phyloP scores from a whole-genome alignment of 2,888 invertebrate genomes.

The Drosophila emarginata region DNA sequence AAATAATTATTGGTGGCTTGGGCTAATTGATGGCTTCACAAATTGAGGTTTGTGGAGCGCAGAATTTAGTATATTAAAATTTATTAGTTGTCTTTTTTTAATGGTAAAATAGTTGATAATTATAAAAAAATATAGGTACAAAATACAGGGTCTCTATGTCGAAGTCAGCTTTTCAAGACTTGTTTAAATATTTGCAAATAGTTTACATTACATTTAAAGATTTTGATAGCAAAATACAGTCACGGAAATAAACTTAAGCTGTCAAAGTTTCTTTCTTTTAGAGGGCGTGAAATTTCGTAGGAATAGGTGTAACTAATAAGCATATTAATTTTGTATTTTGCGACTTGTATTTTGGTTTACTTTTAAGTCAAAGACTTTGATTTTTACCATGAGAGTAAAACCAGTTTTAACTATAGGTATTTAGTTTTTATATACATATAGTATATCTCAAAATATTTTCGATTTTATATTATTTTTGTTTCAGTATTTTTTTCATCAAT shows the following conservation, averaged over 20 bases:
- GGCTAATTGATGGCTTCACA: conserved; percentile 51
- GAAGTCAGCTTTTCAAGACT: not conserved
- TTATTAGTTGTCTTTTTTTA: not conserved
- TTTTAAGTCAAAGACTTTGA: not conserved
- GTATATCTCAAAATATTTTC: too few relatives aligned
- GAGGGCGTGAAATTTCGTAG: not conserved
- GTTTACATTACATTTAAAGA: not conserved
- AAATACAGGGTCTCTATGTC: not conserved
- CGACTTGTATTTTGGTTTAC: too few relatives aligned
- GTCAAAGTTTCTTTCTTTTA: too few relatives aligned
- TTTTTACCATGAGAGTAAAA: not conserved
- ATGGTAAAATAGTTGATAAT: not conserved
- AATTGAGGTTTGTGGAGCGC: conserved; percentile 41
- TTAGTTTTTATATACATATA: not conserved
- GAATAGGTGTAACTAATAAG: not conserved
- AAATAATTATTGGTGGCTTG: conserved; percentile 19
- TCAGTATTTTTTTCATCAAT: not conserved
- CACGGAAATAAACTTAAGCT: too few relatives aligned
- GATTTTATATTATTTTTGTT: not conserved
- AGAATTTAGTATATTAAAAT: conserved; percentile 7
- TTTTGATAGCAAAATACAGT: too few relatives aligned
- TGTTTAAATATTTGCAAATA: not conserved
- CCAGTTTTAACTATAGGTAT: not conserved
- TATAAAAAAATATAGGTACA: not conserved
- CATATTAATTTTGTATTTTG: not conserved